Evolutionary conservation across 1,140 invertebrate species (phyloP), one percentile per base, ranked within the genome.

Genomic region (Bicyclus anynana): DNA sequence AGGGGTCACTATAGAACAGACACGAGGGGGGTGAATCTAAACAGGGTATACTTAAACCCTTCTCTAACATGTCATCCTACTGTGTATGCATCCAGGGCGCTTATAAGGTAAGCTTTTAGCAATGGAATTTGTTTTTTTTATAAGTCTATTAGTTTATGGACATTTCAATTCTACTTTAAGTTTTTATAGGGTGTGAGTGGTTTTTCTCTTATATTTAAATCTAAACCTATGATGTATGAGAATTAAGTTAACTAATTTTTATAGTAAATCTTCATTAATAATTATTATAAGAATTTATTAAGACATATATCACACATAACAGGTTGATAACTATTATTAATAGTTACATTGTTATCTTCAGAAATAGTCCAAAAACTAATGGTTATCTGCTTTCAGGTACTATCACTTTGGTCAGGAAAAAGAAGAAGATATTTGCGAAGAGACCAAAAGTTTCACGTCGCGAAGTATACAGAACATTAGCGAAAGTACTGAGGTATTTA

Each of bases 1-100:
- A 90, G 92, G 47, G 97, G 97, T 4, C 95, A 97, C 82, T 98
- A 98, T 80, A 89, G 97, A 27, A 97, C 97, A 33, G 96, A 98
- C 83, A 95, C 95, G 0, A 90, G 94, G 53, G 97, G 97, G 4
- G 93, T 97, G 42, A 98, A 98, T 90, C 84, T 99, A 23, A 87
- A 87, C 67, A 64, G 84, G 48, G 83, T 87, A 1, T 87, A 87
- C 54, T 63, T 87, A n/a, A 84, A 82, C 53, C 84, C 84, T 0
- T 87, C 84, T 1, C 53, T 85, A 5, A 17, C 54, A 1, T 59
- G 72, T n/a, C 84, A 87, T 56, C 84, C 84, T 1, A 80, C 82
- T 2, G 84, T 87, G 0, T 87, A 73, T 51, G 84, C 84, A 3
- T 78, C 84, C 1, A 74, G 84, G 20, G 72, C 84, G 0, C 72